A percentile compares a stretch with the other conserved stretches of the same genome.
Conservation (phyloP, 2,797 vertebrate genomes). For the Synanceia verrucosa region DNA sequence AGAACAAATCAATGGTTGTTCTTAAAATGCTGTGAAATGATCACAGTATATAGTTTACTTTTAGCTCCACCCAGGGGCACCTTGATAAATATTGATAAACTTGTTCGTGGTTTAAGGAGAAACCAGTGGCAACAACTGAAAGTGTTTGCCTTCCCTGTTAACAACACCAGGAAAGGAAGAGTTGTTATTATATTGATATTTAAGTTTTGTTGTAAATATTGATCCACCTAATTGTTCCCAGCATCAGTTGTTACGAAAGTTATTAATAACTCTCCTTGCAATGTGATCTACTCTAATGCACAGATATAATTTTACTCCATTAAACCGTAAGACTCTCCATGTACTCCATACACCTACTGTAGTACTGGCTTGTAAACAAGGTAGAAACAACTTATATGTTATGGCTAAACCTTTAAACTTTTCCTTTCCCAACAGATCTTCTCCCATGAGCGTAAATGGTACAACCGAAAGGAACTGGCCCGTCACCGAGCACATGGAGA, state of each 20-base stretch:
- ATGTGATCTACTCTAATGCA: neutral
- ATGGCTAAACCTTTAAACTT: neutral
- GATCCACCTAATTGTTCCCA: neutral
- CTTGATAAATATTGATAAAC: neutral
- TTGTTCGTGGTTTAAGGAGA: neutral
- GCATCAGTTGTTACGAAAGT: neutral
- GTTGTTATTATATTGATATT: neutral
- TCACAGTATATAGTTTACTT: neutral
- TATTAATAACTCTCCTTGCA: neutral
- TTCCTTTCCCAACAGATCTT: constrained; percentile 86
- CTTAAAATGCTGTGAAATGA: neutral
- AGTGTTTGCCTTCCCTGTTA: neutral
- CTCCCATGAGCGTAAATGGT: constrained; percentile 94
- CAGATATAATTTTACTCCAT: neutral
- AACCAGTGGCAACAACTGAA: neutral
- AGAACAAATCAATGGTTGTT: neutral
- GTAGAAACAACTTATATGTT: neutral
- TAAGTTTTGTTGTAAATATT: neutral
- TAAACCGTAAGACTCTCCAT: neutral
- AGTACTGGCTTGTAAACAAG: neutral
- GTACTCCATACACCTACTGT: neutral
- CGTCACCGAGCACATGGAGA: constrained; percentile 94
- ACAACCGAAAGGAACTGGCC: constrained; percentile 95
- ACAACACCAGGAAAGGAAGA: neutral
- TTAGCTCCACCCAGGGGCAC: neutral